Base-by-base conservation (phyloP, 2,113 vertebrate genomes). In the Microtus oregoni region DNA sequence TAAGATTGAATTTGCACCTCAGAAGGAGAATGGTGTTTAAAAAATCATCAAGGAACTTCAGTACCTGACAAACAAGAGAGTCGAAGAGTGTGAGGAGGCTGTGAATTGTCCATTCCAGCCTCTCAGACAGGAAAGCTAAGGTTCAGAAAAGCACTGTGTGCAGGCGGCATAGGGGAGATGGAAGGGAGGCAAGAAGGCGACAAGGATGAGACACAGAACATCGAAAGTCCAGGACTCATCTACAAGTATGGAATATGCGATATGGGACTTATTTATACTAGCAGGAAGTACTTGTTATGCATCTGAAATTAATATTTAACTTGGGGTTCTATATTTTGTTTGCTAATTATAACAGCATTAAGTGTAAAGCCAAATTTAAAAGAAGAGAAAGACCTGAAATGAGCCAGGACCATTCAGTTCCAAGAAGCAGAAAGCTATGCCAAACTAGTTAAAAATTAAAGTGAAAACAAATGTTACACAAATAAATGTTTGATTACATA, bases 1-100 rank as follows among this genome's bases (percentile, higher is more conserved):
- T 95, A 92, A 78, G 61, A 65, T 58, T 93, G 76, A 96, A 93
- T 97, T 96, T 92, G 41, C 76, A 72, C 86, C 91, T 94, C 65
- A 7, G 65, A 95, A 67, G 86, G 79, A 44, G 52, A 90, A 87
- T 0, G 1, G 67, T 76, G 73, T 86, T 96, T 95, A 68, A 89
- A 88, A 97, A 90, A 63, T 50, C 95, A 92, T 96, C 91, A 50
- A 91, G 58, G 76, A 35, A 47, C 65, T 85, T 76, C 10, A 26
- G 67, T 24, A 94, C 22, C 72, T 92, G 76, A 88, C 26, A 83
- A 55, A 9, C 50, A 83, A 85, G 79, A 47, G n/a, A 91, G 22
- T 61, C 2, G 8, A 92, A 92, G 73, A 79, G 26, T 52, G 73
- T 82, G 90, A 77, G 91, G 83, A 81, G 93, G 52, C 76, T 76